These are phyloP conservation scores for Plebejus melissa DNA, from an alignment of 2,888 invertebrate species.

Conservation along the genomic window DNA sequence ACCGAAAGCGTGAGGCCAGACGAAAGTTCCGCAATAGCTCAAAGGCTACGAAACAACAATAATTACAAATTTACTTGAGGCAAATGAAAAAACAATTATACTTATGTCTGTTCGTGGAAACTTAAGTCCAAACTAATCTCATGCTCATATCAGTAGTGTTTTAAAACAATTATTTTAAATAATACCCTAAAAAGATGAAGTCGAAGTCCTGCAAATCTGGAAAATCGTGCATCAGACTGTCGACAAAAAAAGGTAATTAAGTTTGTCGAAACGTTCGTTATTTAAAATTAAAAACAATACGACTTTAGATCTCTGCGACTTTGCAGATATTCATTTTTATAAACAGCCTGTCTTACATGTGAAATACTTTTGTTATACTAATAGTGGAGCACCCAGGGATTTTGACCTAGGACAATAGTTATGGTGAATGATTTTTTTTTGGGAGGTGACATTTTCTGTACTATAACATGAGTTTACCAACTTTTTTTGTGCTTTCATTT, in stretches of 20 bases:
- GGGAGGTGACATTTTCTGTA: too few relatives aligned
- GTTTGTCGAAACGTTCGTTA: neutral
- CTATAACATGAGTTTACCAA: too few relatives aligned
- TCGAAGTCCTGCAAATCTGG: constrained; percentile 20
- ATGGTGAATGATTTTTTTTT: too few relatives aligned
- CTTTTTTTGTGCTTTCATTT: too few relatives aligned
- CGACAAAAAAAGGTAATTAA: constrained; percentile 21
- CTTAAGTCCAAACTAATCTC: neutral
- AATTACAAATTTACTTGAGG: neutral
- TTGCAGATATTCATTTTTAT: neutral
- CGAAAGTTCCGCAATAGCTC: neutral
- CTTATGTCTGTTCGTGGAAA: neutral
- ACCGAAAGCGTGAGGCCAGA: neutral
- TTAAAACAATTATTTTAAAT: neutral
- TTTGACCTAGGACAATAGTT: too few relatives aligned
- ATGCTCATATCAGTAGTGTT: neutral
- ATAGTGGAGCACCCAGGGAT: neutral
- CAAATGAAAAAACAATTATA: neutral
- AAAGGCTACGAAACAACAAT: neutral
- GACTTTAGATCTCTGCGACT: neutral
- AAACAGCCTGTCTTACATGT: neutral
- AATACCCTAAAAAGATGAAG: constrained; percentile 16
- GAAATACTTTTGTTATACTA: neutral
- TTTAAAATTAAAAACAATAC: neutral
- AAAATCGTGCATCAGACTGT: constrained; percentile 8